A percentile compares a stretch with the other conserved stretches of the same genome.
phyloP scores from a whole-genome alignment of 2,888 invertebrate genomes.

The Lydus trimaculatus region DNA sequence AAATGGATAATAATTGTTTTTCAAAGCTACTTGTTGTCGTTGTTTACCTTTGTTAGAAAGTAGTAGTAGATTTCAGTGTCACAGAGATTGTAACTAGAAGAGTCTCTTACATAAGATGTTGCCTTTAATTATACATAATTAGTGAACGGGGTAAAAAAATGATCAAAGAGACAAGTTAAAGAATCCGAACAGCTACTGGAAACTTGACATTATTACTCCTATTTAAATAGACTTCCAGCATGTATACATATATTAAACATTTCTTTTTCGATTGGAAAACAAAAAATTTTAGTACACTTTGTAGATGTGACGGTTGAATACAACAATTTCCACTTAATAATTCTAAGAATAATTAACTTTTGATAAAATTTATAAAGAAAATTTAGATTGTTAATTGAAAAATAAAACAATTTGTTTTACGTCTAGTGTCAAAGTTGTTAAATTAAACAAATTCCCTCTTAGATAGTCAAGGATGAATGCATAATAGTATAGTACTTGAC shows the following conservation, averaged over 20 bases:
- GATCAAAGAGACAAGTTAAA: background rate
- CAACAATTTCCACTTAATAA: no score
- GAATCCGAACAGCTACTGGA: constrained; percentile 19
- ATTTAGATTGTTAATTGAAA: background rate
- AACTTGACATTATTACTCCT: background rate
- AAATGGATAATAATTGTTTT: background rate
- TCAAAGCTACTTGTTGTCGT: background rate
- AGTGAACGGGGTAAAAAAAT: background rate
- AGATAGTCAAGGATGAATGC: constrained; percentile 16
- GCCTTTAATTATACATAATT: constrained; percentile 9
- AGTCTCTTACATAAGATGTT: background rate
- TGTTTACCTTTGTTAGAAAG: constrained; percentile 1
- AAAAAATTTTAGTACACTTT: background rate
- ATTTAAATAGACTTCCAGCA: background rate
- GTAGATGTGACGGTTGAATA: background rate
- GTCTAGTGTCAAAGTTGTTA: constrained; percentile 48
- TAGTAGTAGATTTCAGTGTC: background rate
- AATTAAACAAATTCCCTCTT: constrained; percentile 37
- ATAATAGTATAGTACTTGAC: background rate
- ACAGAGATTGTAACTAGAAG: background rate
- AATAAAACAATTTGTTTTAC: background rate
- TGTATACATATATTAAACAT: no score
- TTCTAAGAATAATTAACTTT: background rate
- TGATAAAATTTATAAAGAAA: background rate
- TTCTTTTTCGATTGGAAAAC: no score